Base-by-base conservation (phyloP, 1,140 invertebrate genomes). In the Brachystomella parvula region DNA sequence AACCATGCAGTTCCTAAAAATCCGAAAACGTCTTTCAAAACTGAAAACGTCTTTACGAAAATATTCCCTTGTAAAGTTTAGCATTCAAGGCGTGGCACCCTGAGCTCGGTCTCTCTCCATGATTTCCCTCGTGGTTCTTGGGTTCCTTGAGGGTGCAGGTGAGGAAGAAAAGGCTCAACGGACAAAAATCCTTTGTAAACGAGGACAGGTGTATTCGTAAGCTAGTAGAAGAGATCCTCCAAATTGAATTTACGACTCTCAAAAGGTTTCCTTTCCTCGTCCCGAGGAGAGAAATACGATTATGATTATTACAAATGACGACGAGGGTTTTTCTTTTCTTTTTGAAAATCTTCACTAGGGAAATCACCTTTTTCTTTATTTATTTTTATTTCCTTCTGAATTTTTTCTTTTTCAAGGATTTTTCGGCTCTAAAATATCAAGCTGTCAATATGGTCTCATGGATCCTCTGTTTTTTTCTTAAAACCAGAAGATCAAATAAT, bases 251-350 rank as follows among this genome's bases (percentile, higher is more conserved):
- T 53, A 53, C 12, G 39, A n/a, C 12, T 24, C 21, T 53, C 49
- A 53, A 53, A 53, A 24, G 49, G 24, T 17, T n/a, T n/a, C n/a
- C n/a, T n/a, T n/a, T n/a, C n/a, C n/a, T n/a, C n/a, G n/a, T n/a
- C n/a, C 49, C 21, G 49, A 53, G 49, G 15, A 53, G 24, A 53
- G 49, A 53, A 53, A 53, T 53, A 53, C 49, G 49, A 53, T 53
- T 53, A 53, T 53, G 49, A 53, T 53, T 53, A 53, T 53, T 53
- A 53, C 49, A 24, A 24, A 24, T 24, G 49, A 53, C 49, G 39
- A n/a, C 9, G n/a, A 9, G 49, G 49, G 49, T 53, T 6, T 24
- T 53, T 53, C n/a, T n/a, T n/a, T n/a, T n/a, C n/a, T n/a, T n/a
- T n/a, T n/a, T n/a, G n/a, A n/a, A n/a, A n/a, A n/a, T n/a, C n/a